A percentile compares a stretch with the other conserved stretches of the same genome.
These are phyloP conservation scores for Axea sp. DNA, from an alignment of 2,888 invertebrate species.

Conservation along the genomic window DNA sequence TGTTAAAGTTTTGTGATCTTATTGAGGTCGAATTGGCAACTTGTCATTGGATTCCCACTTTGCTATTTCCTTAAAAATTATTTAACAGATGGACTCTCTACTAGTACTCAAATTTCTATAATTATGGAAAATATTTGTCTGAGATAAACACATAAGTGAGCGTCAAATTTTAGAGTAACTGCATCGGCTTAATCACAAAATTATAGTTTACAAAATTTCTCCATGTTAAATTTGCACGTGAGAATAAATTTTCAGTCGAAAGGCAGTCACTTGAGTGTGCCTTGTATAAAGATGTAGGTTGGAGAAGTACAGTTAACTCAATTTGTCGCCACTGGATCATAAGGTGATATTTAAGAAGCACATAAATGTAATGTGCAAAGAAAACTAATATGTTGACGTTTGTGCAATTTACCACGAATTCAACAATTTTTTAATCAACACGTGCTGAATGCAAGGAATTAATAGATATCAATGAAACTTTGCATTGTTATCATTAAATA, in stretches of 20 bases:
- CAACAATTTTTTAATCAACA: no score
- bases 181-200: conserved; percentile 31
- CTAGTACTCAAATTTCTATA: conserved; percentile 23
- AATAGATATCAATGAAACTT: no score
- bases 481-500: no score
- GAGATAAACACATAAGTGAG: conserved; percentile 15
- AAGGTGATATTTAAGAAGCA: conserved; percentile 2
- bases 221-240: conserved; percentile 24
- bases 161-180: conserved; percentile 15
- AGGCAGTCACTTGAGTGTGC: conserved; percentile 22
- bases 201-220: conserved; percentile 55
- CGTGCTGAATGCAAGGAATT: no score
- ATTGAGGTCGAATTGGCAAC: no score
- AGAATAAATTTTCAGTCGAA: conserved; percentile 39
- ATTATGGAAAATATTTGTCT: conserved; percentile 29
- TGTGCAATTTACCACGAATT: no score
- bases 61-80: not conserved
- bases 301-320: conserved; percentile 44
- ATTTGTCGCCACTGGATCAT: conserved; percentile 28
- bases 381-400: no score
- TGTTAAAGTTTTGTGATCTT: no score
- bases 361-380: not conserved
- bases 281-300: conserved; percentile 42
- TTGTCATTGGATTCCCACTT: no score
- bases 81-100: not conserved